Percentiles rank a stretch among this genome's conserved stretches.
Evolutionary conservation across 2,113 vertebrate genomes (phyloP).

Genomic region (Excalfactoria chinensis): DNA sequence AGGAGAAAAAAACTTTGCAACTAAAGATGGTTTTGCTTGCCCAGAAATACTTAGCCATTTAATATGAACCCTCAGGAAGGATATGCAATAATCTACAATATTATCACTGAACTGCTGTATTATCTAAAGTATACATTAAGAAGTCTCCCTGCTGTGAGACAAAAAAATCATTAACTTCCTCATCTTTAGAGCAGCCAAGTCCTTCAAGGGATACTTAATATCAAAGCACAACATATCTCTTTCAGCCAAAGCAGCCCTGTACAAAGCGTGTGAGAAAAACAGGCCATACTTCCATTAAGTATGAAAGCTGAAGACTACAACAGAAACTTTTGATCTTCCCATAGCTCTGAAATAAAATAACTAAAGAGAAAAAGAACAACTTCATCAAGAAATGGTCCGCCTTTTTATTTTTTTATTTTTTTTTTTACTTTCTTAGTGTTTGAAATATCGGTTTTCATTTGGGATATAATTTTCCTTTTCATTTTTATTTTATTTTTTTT

Average conservation of each 20-base stretch:
- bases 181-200: constrained; percentile 19
- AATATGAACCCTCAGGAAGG: background rate
- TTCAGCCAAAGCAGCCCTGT: constrained; percentile 5
- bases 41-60: background rate
- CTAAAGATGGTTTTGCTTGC: background rate
- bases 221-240: background rate
- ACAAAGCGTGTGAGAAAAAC: background rate
- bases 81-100: constrained; percentile 22
- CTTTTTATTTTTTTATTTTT: background rate
- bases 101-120: background rate
- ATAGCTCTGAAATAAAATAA: background rate
- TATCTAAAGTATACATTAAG: constrained; percentile 28
- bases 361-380: background rate
- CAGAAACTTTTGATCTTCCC: background rate
- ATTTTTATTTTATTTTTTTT: background rate
- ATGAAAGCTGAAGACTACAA: background rate
- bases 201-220: constrained; percentile 31
- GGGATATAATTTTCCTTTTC: background rate
- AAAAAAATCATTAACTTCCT: constrained; percentile 41
- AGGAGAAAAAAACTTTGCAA: background rate
- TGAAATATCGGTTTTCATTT: background rate
- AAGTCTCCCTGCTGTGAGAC: background rate
- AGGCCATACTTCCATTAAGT: background rate
- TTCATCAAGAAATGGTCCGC: background rate
- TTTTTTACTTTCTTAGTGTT: background rate